A percentile compares a stretch with the other conserved stretches of the same genome.
Evolutionary conservation across 2,888 invertebrate genomes (phyloP).

Genomic region (Ochlodes sylvanus): DNA sequence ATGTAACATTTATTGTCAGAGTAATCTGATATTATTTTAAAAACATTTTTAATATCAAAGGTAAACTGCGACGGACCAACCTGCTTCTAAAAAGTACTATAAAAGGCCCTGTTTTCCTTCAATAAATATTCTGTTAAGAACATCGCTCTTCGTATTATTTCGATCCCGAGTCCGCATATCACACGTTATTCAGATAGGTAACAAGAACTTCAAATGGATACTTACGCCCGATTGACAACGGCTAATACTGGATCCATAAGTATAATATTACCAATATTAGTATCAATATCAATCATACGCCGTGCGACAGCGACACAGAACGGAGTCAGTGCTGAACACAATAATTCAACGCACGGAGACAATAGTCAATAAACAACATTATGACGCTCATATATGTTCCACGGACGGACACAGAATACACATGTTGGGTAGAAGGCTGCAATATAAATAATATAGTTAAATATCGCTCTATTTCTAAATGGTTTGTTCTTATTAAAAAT

Average conservation of each 20-base stretch:
- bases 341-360: conserved; percentile 52
- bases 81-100: too few relatives aligned
- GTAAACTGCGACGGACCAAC: too few relatives aligned
- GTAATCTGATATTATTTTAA: too few relatives aligned
- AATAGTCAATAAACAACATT: conserved; percentile 69
- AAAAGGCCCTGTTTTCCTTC: too few relatives aligned
- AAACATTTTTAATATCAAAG: too few relatives aligned
- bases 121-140: too few relatives aligned
- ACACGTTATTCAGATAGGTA: too few relatives aligned
- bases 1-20: too few relatives aligned
- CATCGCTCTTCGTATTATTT: too few relatives aligned
- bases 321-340: conserved; percentile 28
- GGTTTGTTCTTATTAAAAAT: too few relatives aligned
- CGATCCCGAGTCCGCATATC: too few relatives aligned
- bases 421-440: background rate
- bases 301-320: conserved; percentile 19
- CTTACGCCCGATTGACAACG: background rate
- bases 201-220: background rate
- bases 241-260: background rate
- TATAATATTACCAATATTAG: conserved; percentile 5
- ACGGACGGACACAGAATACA: conserved; percentile 5
- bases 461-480: too few relatives aligned
- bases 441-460: background rate
- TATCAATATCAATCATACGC: conserved; percentile 15
- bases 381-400: conserved; percentile 55